These are phyloP conservation scores for Saccostrea echinata DNA, from an alignment of 1,140 invertebrate genomes.

Conservation along the genomic window DNA sequence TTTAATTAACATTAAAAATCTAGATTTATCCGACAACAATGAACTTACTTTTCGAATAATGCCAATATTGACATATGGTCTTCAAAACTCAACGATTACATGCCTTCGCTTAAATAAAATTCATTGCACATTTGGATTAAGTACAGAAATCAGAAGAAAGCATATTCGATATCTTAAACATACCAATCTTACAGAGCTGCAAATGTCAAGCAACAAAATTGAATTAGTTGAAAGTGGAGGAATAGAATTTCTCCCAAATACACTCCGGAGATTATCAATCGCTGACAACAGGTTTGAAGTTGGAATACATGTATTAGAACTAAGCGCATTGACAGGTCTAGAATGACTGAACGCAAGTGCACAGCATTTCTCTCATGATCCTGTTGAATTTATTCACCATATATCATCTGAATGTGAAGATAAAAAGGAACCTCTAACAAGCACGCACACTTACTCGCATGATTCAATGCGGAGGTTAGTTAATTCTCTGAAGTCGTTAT, in stretches of 20 bases:
- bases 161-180: not conserved
- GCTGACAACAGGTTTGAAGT: conserved; percentile 42
- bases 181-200: conserved; percentile 44
- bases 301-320: conserved; percentile 14
- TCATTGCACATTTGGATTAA: conserved; percentile 44
- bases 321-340: not conserved
- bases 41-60: conserved; percentile 37
- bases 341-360: not conserved
- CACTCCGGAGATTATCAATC: conserved; percentile 26
- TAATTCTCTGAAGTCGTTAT: too few relatives aligned
- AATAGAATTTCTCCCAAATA: not conserved
- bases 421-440: not conserved
- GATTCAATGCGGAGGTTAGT: too few relatives aligned
- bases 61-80: conserved; percentile 34
- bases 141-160: conserved; percentile 20
- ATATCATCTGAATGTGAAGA: not conserved
- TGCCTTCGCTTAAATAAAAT: conserved; percentile 45
- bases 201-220: conserved; percentile 50
- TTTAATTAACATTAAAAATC: conserved; percentile 1
- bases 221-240: conserved; percentile 15
- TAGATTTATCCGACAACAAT: conserved; percentile 49
- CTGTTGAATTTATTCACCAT: not conserved
- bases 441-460: not conserved
- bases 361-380: not conserved
- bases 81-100: conserved; percentile 42